Conservation (phyloP, 2,888 invertebrate species). For the Caenorhabditis sp. region DNA sequence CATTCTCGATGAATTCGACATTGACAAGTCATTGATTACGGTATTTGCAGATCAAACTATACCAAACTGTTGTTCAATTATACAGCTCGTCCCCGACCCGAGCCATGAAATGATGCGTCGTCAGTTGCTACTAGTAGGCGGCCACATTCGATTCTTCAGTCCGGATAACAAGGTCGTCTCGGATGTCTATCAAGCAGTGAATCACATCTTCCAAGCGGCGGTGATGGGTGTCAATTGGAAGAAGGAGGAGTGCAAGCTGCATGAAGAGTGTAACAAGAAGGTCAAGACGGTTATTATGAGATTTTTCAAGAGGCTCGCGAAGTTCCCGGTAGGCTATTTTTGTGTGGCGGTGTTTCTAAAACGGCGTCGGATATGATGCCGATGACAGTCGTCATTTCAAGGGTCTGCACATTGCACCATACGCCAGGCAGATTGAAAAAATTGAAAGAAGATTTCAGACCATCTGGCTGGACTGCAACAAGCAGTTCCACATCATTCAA, state of each 20-base stretch:
- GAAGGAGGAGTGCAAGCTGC: background rate
- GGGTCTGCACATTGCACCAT: no score
- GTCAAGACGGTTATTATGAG: background rate
- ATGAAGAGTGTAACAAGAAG: background rate
- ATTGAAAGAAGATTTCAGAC: no score
- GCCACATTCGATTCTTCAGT: background rate
- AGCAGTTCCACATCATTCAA: no score
- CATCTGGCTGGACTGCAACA: no score
- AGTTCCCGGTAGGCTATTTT: background rate
- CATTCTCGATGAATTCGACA: background rate
- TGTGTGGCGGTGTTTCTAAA: no score
- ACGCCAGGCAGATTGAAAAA: no score
- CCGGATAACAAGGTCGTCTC: background rate
- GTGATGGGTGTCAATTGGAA: constrained; percentile 2
- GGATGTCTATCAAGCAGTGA: background rate
- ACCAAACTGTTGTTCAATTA: no score
- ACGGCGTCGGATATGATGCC: no score
- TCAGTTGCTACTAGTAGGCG: background rate
- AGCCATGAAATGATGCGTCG: background rate
- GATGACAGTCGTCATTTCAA: no score
- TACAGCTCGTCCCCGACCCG: background rate
- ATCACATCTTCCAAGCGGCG: background rate
- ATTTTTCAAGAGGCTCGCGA: background rate
- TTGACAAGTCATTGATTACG: background rate
- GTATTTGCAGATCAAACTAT: no score